Conservation (phyloP, 2,113 vertebrate species). For the Cyanoramphus novaezelandiae region DNA sequence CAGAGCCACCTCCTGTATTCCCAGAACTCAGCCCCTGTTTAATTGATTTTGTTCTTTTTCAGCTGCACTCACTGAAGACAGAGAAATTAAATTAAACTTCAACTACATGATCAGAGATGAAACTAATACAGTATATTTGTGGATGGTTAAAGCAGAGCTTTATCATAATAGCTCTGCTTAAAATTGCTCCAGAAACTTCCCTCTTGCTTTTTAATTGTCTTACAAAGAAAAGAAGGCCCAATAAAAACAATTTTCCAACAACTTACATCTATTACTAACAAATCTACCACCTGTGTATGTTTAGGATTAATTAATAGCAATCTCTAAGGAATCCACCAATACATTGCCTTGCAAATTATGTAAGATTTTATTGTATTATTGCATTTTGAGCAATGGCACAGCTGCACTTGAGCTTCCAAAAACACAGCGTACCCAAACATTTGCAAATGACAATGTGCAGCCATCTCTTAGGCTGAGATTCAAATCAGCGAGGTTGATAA, state of each 20-base stretch:
- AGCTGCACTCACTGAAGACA: neutral
- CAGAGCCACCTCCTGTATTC: neutral
- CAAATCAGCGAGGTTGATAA: neutral
- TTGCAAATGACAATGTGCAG: neutral
- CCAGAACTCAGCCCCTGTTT: neutral
- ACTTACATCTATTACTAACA: neutral
- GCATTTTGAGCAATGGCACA: neutral
- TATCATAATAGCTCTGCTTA: neutral
- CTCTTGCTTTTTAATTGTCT: neutral
- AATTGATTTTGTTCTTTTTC: conserved; percentile 31
- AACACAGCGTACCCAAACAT: neutral
- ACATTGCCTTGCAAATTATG: neutral
- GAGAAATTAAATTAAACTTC: conserved; percentile 22
- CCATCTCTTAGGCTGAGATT: neutral
- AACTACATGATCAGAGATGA: neutral
- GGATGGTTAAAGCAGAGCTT: neutral
- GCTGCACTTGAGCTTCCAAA: neutral
- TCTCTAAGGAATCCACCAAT: neutral
- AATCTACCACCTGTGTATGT: neutral
- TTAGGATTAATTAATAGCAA: neutral
- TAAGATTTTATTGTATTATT: neutral
- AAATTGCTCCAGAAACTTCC: neutral
- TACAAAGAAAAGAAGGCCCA: neutral
- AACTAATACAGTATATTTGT: neutral
- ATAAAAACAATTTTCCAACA: neutral